These are phyloP conservation scores for Nemopilema nomurai DNA, from an alignment of 30 jellyfish, hydroid and myxozoan genomes.

Conservation along the genomic window DNA sequence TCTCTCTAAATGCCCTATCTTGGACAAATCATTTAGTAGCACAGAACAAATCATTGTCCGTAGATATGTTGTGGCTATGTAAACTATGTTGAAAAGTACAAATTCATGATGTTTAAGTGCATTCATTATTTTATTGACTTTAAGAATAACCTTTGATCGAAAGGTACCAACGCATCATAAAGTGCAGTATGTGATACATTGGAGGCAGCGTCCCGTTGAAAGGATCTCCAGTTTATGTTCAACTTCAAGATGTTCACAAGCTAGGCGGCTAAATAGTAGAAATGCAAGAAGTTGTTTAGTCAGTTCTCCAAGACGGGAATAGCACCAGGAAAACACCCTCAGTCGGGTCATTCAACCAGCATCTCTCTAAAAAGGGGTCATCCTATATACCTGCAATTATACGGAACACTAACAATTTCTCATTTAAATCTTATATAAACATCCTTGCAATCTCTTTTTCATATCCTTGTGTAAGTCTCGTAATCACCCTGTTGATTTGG, in stretches of 20 bases:
- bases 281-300: too few relatives aligned
- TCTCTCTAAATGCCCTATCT: constrained; percentile 4
- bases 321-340: too few relatives aligned
- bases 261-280: too few relatives aligned
- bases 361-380: too few relatives aligned
- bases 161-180: background rate
- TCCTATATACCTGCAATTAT: too few relatives aligned
- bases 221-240: background rate
- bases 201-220: background rate
- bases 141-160: background rate
- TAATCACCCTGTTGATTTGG: too few relatives aligned
- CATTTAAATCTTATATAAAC: too few relatives aligned
- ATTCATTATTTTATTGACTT: background rate
- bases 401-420: too few relatives aligned
- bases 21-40: background rate
- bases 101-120: background rate
- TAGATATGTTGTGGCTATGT: background rate
- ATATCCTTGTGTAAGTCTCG: too few relatives aligned
- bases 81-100: background rate
- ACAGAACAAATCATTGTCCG: background rate
- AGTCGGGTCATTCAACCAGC: too few relatives aligned
- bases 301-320: too few relatives aligned
- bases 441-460: too few relatives aligned
- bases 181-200: background rate
- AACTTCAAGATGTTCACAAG: background rate